Evolutionary conservation across 2,888 invertebrate species (phyloP).

Genomic region (Ophion ellenae): DNA sequence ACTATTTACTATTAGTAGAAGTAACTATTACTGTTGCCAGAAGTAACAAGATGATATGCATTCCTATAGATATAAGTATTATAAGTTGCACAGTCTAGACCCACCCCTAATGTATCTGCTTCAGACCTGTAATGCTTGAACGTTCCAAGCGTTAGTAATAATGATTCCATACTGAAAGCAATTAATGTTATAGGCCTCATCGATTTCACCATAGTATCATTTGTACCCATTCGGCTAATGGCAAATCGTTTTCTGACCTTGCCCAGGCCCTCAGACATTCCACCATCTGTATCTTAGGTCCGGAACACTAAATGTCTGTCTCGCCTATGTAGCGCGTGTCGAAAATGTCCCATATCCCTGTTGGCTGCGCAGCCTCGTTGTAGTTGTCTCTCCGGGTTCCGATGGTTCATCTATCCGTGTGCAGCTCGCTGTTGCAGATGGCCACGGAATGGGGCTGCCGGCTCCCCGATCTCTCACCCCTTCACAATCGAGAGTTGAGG

Average conservation of each 20-base stretch:
- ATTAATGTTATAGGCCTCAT: no score
- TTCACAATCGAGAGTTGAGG: conserved; percentile 13
- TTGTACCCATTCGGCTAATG: neutral
- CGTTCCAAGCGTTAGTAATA: no score
- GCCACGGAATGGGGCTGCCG: conserved; percentile 58
- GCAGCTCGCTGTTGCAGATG: conserved; percentile 53
- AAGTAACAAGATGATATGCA: no score
- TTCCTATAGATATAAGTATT: no score
- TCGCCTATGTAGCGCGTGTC: neutral
- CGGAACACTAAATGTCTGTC: neutral
- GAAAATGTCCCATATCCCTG: conserved; percentile 30
- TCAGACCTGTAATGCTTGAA: no score
- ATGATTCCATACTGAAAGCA: no score
- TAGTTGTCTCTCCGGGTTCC: neutral
- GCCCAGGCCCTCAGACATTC: neutral
- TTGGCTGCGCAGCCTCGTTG: neutral
- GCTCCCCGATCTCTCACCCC: conserved; percentile 56
- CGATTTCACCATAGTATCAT: neutral
- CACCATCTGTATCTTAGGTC: conserved; percentile 17
- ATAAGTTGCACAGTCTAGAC: no score
- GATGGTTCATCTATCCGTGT: conserved; percentile 14
- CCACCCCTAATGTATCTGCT: no score
- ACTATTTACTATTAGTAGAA: no score
- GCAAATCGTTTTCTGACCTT: neutral
- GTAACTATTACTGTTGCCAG: no score